Percentiles rank a stretch among this genome's conserved stretches.
These are phyloP conservation scores for Myripristis jacobus DNA, from an alignment of 2,797 vertebrate species.

Conservation along the genomic window DNA sequence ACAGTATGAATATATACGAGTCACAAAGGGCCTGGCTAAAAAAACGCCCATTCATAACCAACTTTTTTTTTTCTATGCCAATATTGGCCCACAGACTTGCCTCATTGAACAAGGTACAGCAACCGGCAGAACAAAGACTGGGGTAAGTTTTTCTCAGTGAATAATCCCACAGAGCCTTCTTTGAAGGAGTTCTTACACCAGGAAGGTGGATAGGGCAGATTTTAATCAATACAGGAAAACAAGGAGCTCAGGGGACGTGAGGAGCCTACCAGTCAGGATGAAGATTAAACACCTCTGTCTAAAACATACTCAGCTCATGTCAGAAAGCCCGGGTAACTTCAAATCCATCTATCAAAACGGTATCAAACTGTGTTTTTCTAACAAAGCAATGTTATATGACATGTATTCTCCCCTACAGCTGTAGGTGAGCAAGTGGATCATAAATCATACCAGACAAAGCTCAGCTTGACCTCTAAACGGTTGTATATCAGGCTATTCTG, in stretches of 20 bases:
- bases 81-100: constrained; percentile 58
- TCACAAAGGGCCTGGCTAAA: constrained; percentile 34
- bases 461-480: constrained; percentile 97
- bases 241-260: constrained; percentile 83
- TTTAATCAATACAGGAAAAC: constrained; percentile 88
- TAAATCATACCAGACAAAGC: constrained; percentile 95
- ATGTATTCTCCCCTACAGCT: constrained; percentile 88
- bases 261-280: constrained; percentile 82
- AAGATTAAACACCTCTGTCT: constrained; percentile 89
- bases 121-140: constrained; percentile 76
- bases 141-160: constrained; percentile 80
- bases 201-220: constrained; percentile 83
- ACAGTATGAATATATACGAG: constrained; percentile 36
- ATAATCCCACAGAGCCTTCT: constrained; percentile 82
- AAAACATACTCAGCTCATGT: constrained; percentile 80
- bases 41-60: constrained; percentile 44
- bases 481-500: constrained; percentile 94
- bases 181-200: constrained; percentile 84
- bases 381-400: constrained; percentile 85
- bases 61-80: constrained; percentile 43
- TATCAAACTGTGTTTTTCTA: constrained; percentile 88
- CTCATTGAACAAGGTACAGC: constrained; percentile 72
- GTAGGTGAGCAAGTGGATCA: constrained; percentile 92
- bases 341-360: constrained; percentile 86
- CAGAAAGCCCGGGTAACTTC: constrained; percentile 82